Evolutionary conservation across 2,888 invertebrate genomes (phyloP), one percentile per base, ranked within the genome.

Genomic region (Mimachlamys varia): DNA sequence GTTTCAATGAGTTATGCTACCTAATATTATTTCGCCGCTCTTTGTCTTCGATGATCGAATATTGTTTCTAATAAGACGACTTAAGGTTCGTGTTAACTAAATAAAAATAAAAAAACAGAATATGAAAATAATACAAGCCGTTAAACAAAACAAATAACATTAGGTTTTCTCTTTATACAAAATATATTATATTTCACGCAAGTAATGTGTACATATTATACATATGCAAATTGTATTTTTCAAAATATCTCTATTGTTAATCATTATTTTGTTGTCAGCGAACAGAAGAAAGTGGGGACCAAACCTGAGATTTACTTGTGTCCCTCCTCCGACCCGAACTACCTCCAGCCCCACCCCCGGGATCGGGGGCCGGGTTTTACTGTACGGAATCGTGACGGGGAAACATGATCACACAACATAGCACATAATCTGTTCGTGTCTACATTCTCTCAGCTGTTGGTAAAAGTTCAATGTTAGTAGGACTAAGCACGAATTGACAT

Each of bases 171-270:
- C 19, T 58, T 58, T 58, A 76, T 76, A 76, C 76, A 76, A 76
- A 76, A 76, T 76, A 76, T 76, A 76, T 76, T 76, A 76, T 76
- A 33, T 76, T 76, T 76, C 76, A 76, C 76, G 76, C 22, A 62
- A 22, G 62, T 62, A 62, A 62, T 62, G 62, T 76, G 76, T 76
- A 76, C 76, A 76, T 76, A 53, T 10, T 53, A 44, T 44, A 44
- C 7, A 44, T 44, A 62, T 62, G 62, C 62, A 62, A 62, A 7
- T 62, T 62, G n/a, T 13, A 76, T 76, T 33, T 76, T 76, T 58
- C 58, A 76, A 76, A 76, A 76, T 33, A 76, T 76, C 76, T 76
- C 33, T 76, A 76, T 76, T 33, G 76, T 33, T 76, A 15, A 76
- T 33, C 33, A 76, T 0, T 76, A 33, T 76, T 76, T 33, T 76